Percentiles rank a stretch among this genome's conserved stretches.
These are phyloP conservation scores for Aphelenchoides besseyi DNA, from an alignment of 1,140 invertebrate species.

Conservation along the genomic window DNA sequence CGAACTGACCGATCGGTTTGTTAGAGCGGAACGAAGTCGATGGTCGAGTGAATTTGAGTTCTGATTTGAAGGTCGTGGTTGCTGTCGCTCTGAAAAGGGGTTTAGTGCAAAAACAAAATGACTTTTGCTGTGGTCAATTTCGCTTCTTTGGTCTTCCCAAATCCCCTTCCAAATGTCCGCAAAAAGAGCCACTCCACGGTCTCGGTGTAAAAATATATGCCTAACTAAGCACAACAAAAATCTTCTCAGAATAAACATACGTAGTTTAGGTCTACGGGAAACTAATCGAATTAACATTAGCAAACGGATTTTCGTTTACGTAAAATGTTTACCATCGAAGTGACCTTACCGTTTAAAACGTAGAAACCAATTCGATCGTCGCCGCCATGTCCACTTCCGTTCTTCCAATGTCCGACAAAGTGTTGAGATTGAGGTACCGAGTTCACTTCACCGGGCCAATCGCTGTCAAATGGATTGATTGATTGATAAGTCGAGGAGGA, in stretches of 20 bases:
- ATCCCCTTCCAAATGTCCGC: too few relatives aligned
- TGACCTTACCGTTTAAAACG: slow-evolving; percentile 5
- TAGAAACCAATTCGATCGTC: slow-evolving; percentile 1
- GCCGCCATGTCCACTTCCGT: background rate
- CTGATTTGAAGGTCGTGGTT: background rate
- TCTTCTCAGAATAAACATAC: too few relatives aligned
- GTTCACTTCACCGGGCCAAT: background rate
- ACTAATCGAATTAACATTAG: background rate
- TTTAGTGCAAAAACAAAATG: background rate
- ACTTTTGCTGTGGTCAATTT: background rate
- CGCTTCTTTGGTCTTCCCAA: too few relatives aligned
- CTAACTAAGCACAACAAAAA: too few relatives aligned
- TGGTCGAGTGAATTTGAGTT: background rate
- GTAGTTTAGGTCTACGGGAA: too few relatives aligned
- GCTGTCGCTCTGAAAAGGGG: background rate
- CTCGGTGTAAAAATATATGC: too few relatives aligned
- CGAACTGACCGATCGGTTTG: background rate
- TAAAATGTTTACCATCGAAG: background rate
- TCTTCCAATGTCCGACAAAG: background rate
- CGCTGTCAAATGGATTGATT: background rate
- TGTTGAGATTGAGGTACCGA: background rate
- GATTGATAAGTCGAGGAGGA: background rate
- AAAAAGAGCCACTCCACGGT: too few relatives aligned
- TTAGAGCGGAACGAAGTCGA: background rate
- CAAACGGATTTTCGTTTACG: background rate